Conservation (phyloP, 1,140 invertebrate species). For the Aphis craccivora region DNA sequence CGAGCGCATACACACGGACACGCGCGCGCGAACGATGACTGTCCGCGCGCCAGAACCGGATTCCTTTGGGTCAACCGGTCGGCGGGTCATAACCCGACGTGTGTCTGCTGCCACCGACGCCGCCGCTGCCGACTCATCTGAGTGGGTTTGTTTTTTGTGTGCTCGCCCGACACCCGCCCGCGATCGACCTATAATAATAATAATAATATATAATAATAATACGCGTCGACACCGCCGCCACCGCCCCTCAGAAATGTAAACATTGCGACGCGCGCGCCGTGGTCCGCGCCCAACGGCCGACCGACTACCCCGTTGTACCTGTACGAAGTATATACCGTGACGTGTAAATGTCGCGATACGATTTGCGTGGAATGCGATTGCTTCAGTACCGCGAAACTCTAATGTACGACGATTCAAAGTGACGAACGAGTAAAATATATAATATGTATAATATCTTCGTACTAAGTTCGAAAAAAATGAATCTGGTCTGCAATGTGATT, state of each 20-base stretch:
- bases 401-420: too few relatives aligned
- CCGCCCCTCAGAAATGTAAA: conserved; percentile 37
- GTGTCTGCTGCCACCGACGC: background rate
- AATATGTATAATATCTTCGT: too few relatives aligned
- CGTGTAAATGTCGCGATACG: too few relatives aligned
- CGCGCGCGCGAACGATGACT: conserved; percentile 5
- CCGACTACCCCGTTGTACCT: background rate
- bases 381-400: too few relatives aligned
- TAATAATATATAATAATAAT: background rate
- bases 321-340: too few relatives aligned
- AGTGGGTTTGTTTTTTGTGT: background rate
- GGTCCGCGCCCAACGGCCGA: background rate
- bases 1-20: background rate
- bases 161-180: background rate
- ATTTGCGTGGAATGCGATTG: too few relatives aligned
- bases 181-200: background rate
- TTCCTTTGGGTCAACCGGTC: conserved; percentile 56
- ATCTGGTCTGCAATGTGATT: too few relatives aligned
- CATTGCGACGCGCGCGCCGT: background rate
- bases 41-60: conserved; percentile 29
- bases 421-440: too few relatives aligned
- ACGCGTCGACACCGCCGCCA: background rate
- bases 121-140: background rate
- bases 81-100: conserved; percentile 54
- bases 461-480: too few relatives aligned